These are phyloP conservation scores for Ptyas mucosa DNA, from an alignment of 2,113 vertebrate genomes.

Conservation along the genomic window DNA sequence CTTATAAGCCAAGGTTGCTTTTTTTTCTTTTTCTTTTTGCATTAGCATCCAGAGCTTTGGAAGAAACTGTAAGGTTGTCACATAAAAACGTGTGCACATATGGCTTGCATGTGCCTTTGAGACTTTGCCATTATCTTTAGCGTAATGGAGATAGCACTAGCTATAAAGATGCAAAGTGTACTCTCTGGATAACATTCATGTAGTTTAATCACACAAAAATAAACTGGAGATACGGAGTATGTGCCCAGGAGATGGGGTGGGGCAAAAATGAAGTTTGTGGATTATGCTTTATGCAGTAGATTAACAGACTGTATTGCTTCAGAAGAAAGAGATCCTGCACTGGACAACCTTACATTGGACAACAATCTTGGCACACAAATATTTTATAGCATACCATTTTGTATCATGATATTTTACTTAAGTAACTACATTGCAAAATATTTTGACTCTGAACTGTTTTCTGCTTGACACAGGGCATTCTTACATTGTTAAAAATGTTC, in stretches of 20 bases:
- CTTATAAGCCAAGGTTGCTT: not conserved
- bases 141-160: not conserved
- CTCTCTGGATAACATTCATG: constrained; percentile 2
- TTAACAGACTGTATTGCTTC: not conserved
- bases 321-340: not conserved
- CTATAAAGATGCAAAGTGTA: not conserved
- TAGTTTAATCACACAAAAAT: not conserved
- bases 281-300: not conserved
- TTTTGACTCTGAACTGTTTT: not conserved
- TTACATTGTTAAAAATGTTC: not conserved
- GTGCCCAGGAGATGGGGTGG: not conserved
- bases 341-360: not conserved
- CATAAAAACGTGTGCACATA: not conserved
- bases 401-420: constrained; percentile 31
- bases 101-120: not conserved
- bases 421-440: constrained; percentile 9
- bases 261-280: not conserved
- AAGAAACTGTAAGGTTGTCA: not conserved
- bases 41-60: too few species aligned
- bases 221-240: not conserved
- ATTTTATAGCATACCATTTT: not conserved
- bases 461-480: not conserved
- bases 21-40: not conserved
- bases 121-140: constrained; percentile 1
- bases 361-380: not conserved